Conservation (phyloP, 2,113 vertebrate genomes). For the Cephalopterus ornatus region DNA sequence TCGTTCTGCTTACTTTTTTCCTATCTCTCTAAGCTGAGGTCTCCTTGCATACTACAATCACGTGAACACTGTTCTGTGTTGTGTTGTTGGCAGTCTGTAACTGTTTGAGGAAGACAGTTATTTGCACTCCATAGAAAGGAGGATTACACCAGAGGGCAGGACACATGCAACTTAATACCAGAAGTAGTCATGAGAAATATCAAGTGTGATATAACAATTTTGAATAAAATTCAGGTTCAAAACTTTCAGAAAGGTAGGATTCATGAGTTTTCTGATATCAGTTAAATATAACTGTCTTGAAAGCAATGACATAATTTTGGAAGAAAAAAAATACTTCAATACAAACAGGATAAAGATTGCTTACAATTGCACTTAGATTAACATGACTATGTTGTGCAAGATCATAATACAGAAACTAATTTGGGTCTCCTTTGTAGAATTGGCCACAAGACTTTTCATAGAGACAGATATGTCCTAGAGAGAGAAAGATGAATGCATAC, state of each 20-base stretch:
- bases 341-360: background rate
- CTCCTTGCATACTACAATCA: background rate
- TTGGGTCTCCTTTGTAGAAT: background rate
- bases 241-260: background rate
- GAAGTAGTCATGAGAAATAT: background rate
- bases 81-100: background rate
- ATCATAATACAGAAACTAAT: background rate
- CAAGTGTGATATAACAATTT: background rate
- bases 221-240: background rate
- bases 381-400: background rate
- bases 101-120: background rate
- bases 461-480: background rate
- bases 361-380: background rate
- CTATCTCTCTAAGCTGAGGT: background rate
- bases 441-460: background rate
- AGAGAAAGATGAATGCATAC: constrained; percentile 17
- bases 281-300: background rate
- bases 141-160: background rate
- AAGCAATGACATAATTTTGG: background rate
- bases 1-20: background rate
- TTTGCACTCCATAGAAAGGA: background rate
- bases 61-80: background rate
- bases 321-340: background rate
- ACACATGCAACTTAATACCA: background rate
- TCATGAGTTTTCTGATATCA: background rate